A percentile compares a stretch with the other conserved stretches of the same genome.
phyloP scores from a whole-genome alignment of 1,140 invertebrate genomes.

The Bombus fervidus region DNA sequence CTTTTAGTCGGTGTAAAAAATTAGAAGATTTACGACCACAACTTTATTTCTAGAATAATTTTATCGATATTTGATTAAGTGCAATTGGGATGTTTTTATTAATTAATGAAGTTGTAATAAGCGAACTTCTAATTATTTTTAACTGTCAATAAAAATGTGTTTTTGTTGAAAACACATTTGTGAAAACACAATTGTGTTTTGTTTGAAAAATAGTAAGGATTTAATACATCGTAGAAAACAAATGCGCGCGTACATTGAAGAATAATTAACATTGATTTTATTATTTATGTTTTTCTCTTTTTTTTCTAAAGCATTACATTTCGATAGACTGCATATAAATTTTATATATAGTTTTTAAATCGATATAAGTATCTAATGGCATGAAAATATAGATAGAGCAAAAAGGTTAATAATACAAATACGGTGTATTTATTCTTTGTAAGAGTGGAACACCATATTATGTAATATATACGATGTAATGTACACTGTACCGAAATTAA shows the following conservation, averaged over 20 bases:
- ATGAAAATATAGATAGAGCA: not conserved
- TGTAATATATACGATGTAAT: constrained; percentile 2
- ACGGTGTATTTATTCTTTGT: not conserved
- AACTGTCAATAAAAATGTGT: not conserved
- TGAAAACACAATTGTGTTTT: too few relatives aligned
- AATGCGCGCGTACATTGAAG: not conserved
- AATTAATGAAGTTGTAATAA: not conserved
- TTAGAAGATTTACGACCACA: not conserved
- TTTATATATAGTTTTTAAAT: not conserved
- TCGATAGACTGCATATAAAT: not conserved
- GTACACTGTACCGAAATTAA: not conserved
- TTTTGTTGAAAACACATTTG: too few relatives aligned
- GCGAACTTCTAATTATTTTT: not conserved
- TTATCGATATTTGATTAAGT: not conserved
- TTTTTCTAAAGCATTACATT: not conserved
- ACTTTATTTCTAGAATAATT: not conserved
- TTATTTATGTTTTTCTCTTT: not conserved
- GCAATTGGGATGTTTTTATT: not conserved
- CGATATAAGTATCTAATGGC: not conserved
- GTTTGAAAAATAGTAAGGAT: not conserved
- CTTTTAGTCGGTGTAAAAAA: not conserved
- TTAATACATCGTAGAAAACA: not conserved
- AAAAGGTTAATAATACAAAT: not conserved
- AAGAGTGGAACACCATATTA: not conserved
- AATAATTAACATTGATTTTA: not conserved